Evolutionary conservation across 2,797 vertebrate genomes (phyloP).

Genomic region (Chelonia mydas): DNA sequence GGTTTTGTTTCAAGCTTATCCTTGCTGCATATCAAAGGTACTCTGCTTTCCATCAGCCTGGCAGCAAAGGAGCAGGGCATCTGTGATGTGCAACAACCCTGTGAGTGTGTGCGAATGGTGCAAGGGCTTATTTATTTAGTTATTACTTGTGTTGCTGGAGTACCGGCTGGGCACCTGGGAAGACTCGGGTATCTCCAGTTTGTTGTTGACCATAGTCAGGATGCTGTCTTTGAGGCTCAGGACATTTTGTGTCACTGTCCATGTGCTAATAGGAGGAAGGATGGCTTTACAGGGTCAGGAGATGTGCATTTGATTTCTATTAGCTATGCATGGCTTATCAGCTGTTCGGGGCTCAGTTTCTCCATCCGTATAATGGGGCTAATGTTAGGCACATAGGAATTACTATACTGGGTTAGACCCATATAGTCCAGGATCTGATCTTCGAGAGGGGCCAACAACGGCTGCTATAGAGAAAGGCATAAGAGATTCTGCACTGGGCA

Average conservation of each 20-base stretch:
- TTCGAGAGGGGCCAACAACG: not conserved
- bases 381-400: not conserved
- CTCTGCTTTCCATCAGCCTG: not conserved
- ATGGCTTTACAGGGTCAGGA: not conserved
- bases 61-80: too few species aligned
- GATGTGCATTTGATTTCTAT: not conserved
- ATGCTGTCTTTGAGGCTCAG: not conserved
- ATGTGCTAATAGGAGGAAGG: not conserved
- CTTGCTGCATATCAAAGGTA: not conserved
- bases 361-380: rapidly evolving
- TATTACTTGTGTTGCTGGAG: not conserved
- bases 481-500: not conserved
- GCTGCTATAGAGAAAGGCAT: not conserved
- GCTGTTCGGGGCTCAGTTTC: rapidly evolving
- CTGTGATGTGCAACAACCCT: not conserved
- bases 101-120: not conserved
- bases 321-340: not conserved
- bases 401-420: not conserved
- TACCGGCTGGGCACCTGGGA: not conserved
- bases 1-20: not conserved
- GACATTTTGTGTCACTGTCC: not conserved
- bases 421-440: not conserved
- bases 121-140: not conserved
- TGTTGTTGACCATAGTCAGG: not conserved
- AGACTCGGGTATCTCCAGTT: not conserved